phyloP scores from a whole-genome alignment of 30 jellyfish, hydroid and myxozoan genomes.

The Chrysaora quinquecirrha region DNA sequence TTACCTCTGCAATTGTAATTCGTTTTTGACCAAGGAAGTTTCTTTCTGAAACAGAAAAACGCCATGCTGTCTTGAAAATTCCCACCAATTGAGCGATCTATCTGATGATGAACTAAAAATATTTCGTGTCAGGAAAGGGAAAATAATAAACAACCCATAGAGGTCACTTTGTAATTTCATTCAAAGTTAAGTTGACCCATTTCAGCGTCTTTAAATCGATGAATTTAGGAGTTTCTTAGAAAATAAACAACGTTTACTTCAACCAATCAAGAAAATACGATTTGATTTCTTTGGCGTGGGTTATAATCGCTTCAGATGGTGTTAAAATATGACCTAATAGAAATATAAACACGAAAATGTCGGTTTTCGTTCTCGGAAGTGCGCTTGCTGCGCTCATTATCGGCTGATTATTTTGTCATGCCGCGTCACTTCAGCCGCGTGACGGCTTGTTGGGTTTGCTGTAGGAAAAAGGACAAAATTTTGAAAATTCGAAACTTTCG shows the following conservation, averaged over 20 bases:
- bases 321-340: not conserved
- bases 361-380: conserved; percentile 12
- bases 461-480: too few species aligned
- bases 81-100: too few species aligned
- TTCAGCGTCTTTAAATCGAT: too few species aligned
- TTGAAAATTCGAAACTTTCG: too few species aligned
- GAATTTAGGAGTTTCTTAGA: too few species aligned
- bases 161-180: not conserved
- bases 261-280: not conserved
- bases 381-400: not conserved
- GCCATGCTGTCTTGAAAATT: conserved; percentile 46
- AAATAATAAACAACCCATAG: not conserved
- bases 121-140: too few species aligned
- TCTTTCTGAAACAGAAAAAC: conserved; percentile 63
- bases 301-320: not conserved
- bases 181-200: not conserved
- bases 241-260: too few species aligned
- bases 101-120: too few species aligned
- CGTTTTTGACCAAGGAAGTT: conserved; percentile 65
- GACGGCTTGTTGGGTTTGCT: too few species aligned
- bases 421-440: too few species aligned
- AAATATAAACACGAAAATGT: not conserved
- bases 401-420: too few species aligned
- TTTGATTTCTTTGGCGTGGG: conserved; percentile 5
- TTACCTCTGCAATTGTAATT: conserved; percentile 60